phyloP scores from a whole-genome alignment of 2,888 invertebrate genomes.

The Orthonevra nobilis region DNA sequence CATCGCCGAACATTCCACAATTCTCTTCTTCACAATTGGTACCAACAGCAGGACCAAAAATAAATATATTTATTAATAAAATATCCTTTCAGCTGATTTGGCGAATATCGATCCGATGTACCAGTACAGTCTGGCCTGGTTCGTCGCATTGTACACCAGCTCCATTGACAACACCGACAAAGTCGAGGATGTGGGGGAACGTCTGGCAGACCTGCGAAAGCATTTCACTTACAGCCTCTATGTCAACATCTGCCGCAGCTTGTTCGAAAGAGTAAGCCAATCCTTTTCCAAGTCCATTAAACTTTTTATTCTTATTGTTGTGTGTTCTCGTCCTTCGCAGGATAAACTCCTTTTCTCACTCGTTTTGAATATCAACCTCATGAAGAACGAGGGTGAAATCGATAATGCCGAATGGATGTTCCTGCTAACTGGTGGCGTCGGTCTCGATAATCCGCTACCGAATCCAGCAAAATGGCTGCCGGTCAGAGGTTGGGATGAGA shows the following conservation, averaged over 20 bases:
- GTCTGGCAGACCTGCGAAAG: constrained; percentile 87
- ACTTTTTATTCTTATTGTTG: too few relatives aligned
- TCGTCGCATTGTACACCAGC: constrained; percentile 91
- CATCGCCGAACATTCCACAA: constrained; percentile 93
- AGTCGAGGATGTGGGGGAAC: constrained; percentile 88
- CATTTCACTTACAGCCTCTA: constrained; percentile 95
- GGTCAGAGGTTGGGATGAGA: constrained; percentile 87
- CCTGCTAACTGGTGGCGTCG: constrained; percentile 91
- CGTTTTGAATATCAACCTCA: constrained; percentile 86
- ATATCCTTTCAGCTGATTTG: constrained; percentile 84
- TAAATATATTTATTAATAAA: too few relatives aligned
- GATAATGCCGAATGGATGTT: constrained; percentile 89
- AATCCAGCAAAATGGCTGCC: constrained; percentile 89
- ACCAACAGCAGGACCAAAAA: too few relatives aligned
- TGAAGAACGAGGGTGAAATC: constrained; percentile 83
- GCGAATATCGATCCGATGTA: constrained; percentile 98
- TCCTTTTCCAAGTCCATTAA: not conserved
- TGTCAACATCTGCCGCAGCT: constrained; percentile 93
- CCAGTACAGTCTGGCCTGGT: constrained; percentile 97
- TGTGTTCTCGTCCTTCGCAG: constrained; percentile 79
- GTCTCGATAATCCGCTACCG: constrained; percentile 86
- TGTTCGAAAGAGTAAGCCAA: constrained; percentile 90
- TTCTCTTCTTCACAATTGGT: constrained; percentile 95
- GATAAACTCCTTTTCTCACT: constrained; percentile 95
- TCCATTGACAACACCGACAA: constrained; percentile 93